These are phyloP conservation scores for Lasaia peninsularis DNA, from an alignment of 1,140 invertebrate genomes.

Conservation along the genomic window DNA sequence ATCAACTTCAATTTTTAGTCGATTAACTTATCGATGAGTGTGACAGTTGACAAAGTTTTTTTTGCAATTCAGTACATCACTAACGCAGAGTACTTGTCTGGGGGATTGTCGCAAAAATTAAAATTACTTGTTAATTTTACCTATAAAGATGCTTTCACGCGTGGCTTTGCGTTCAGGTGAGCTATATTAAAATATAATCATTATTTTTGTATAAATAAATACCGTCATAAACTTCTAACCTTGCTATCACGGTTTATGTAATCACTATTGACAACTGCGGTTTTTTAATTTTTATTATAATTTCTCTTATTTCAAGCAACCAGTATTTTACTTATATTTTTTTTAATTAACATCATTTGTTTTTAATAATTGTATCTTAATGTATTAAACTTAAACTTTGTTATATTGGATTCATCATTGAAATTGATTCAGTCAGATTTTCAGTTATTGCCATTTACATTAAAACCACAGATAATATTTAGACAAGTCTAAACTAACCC, in stretches of 20 bases:
- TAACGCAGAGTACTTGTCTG: constrained; percentile 54
- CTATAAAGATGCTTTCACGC: constrained; percentile 69
- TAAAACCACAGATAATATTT: too few relatives aligned
- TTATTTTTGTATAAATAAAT: not conserved
- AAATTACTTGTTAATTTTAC: constrained; percentile 30
- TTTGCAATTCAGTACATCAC: constrained; percentile 41
- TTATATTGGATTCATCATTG: too few relatives aligned
- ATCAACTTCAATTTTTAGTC: too few relatives aligned
- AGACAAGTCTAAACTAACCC: too few relatives aligned
- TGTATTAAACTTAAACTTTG: too few relatives aligned
- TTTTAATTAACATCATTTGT: too few relatives aligned
- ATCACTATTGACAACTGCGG: constrained; percentile 57
- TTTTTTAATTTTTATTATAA: constrained; percentile 9
- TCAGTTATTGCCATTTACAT: too few relatives aligned
- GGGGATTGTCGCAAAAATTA: constrained; percentile 41
- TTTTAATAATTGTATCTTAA: too few relatives aligned
- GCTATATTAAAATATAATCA: constrained; percentile 20
- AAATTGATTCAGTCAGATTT: too few relatives aligned
- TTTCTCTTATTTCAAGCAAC: not conserved
- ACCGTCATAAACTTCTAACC: constrained; percentile 32
- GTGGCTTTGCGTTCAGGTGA: constrained; percentile 72
- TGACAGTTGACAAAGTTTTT: too few relatives aligned
- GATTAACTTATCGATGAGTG: too few relatives aligned
- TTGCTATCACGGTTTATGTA: constrained; percentile 69
- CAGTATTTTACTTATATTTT: not conserved